Percentiles rank a stretch among this genome's conserved stretches.
These are phyloP conservation scores for Myotis vivesi DNA, from an alignment of 2,797 vertebrate genomes.

Conservation along the genomic window DNA sequence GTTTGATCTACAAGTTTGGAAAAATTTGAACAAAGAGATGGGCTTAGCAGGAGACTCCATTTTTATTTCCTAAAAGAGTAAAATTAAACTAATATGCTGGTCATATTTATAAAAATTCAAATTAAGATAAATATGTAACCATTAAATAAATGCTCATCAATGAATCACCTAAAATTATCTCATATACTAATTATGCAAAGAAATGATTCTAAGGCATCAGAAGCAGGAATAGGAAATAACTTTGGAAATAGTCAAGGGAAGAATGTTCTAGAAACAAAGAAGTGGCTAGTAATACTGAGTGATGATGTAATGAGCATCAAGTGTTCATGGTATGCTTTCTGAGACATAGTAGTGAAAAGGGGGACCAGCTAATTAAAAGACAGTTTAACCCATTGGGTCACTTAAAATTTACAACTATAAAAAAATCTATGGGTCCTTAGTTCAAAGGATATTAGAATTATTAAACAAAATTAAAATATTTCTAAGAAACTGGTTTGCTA, in stretches of 20 bases:
- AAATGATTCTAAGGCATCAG: neutral
- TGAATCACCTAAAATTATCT: neutral
- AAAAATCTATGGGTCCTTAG: neutral
- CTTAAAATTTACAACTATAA: neutral
- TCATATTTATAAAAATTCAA: neutral
- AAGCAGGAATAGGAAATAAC: neutral
- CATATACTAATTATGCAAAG: neutral
- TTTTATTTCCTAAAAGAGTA: neutral
- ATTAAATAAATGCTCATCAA: neutral
- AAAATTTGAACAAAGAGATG: conserved; percentile 25
- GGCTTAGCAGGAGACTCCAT: neutral
- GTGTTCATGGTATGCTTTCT: neutral
- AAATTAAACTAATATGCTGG: neutral
- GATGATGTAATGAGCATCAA: accelerated
- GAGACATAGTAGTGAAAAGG: neutral
- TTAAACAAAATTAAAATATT: neutral
- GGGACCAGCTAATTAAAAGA: neutral
- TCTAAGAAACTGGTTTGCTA: neutral
- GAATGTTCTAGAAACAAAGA: conserved; percentile 34
- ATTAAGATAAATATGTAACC: neutral
- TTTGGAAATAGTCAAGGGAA: neutral
- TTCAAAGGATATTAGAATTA: conserved; percentile 22
- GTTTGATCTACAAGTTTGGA: neutral
- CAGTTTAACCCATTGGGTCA: neutral
- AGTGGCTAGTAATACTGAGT: neutral